phyloP scores from a whole-genome alignment of 2,113 vertebrate genomes.

The Myiozetetes cayanensis region DNA sequence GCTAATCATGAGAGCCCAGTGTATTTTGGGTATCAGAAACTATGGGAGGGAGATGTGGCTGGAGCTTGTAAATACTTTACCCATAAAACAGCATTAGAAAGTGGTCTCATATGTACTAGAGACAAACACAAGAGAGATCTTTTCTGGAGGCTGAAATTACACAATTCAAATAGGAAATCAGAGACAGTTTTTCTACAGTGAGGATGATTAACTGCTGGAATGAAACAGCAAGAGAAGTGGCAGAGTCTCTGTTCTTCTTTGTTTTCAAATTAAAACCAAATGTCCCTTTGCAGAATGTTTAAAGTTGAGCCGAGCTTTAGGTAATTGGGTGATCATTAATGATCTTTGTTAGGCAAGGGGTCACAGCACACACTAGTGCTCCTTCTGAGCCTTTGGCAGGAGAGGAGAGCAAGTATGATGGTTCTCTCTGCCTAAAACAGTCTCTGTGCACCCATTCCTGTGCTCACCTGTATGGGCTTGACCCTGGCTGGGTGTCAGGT shows the following conservation, averaged over 20 bases:
- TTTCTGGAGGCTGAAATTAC: neutral
- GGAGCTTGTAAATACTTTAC: neutral
- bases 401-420: neutral
- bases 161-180: neutral
- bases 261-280: constrained; percentile 2
- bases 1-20: neutral
- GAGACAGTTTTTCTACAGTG: neutral
- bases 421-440: neutral
- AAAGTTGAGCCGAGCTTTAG: neutral
- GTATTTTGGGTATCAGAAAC: neutral
- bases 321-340: neutral
- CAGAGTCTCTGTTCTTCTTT: neutral
- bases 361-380: neutral
- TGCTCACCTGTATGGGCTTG: neutral
- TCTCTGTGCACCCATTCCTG: neutral
- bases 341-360: neutral
- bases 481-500: neutral
- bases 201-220: neutral
- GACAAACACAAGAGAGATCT: neutral
- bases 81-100: neutral
- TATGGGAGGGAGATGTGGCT: neutral
- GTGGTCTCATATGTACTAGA: neutral
- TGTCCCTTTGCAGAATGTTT: neutral
- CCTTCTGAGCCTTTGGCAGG: neutral
- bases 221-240: neutral